A percentile compares a stretch with the other conserved stretches of the same genome.
Evolutionary conservation across 2,797 vertebrate species (phyloP).

Genomic region (Rhadinocentrus ornatus): DNA sequence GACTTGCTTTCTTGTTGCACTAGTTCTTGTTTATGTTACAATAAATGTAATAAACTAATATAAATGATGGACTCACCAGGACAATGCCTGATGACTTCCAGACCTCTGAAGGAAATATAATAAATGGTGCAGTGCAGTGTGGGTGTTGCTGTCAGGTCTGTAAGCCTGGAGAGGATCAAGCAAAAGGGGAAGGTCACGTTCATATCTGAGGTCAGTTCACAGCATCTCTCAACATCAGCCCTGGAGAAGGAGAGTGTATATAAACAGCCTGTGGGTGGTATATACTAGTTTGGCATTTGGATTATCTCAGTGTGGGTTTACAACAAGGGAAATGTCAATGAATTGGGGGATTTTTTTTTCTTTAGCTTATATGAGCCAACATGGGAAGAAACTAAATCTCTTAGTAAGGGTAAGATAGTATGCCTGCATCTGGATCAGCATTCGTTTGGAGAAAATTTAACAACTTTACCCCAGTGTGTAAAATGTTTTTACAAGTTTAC

Average conservation of each 20-base stretch:
- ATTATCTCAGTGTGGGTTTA: constrained; percentile 17
- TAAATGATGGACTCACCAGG: constrained; percentile 24
- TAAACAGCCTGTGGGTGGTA: constrained; percentile 19
- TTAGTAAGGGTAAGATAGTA: constrained; percentile 19
- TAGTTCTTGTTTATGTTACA: constrained; percentile 21
- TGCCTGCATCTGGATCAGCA: constrained; percentile 59
- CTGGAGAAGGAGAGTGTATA: constrained; percentile 11
- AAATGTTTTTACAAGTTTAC: constrained; percentile 72
- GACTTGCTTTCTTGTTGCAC: not conserved
- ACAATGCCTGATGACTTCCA: constrained; percentile 40
- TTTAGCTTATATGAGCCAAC: not conserved
- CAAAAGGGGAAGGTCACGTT: constrained; percentile 27
- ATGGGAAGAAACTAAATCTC: constrained; percentile 29
- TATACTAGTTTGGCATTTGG: constrained; percentile 4
- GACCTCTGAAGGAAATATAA: constrained; percentile 46
- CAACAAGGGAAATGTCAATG: constrained; percentile 2
- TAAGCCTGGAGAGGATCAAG: constrained; percentile 61
- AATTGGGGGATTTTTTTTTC: not conserved
- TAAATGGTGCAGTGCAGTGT: constrained; percentile 42
- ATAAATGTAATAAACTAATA: constrained; percentile 28
- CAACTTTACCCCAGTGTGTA: constrained; percentile 62
- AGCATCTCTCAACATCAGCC: constrained; percentile 22
- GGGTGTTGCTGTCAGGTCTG: constrained; percentile 40
- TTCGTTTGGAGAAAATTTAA: constrained; percentile 58
- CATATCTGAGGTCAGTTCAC: constrained; percentile 43